Evolutionary conservation across 2,113 vertebrate species (phyloP).

Genomic region (Coturnix japonica): DNA sequence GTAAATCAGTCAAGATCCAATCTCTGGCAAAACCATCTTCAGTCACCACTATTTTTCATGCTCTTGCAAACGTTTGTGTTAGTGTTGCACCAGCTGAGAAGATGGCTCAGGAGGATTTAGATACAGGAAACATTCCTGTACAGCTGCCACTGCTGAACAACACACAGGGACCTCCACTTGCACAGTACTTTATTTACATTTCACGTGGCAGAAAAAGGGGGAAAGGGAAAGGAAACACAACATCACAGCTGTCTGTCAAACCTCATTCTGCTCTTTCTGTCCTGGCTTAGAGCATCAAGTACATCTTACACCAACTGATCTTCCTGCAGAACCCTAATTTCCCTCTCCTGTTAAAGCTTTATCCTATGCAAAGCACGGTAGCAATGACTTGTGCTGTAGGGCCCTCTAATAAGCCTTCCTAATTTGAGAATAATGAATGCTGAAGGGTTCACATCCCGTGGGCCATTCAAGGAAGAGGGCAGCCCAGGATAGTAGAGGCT

Average conservation of each 20-base stretch:
- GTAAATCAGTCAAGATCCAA: neutral
- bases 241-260: neutral
- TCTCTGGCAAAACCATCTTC: neutral
- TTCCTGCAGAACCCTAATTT: neutral
- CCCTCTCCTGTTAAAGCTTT: neutral
- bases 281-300: neutral
- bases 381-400: neutral
- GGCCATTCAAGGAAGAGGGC: conserved; percentile 11
- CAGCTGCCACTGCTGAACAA: neutral
- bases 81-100: neutral
- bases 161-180: neutral
- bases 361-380: neutral
- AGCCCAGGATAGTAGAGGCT: neutral
- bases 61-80: neutral
- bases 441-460: conserved; percentile 1
- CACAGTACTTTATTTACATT: neutral
- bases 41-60: neutral
- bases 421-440: conserved; percentile 33
- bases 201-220: neutral
- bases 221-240: neutral
- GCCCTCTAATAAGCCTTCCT: neutral
- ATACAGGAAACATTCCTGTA: neutral
- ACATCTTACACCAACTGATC: neutral
- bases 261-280: neutral
- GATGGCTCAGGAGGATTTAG: neutral